Evolutionary conservation across 1,140 invertebrate species (phyloP), one percentile per base, ranked within the genome.

Genomic region (Lucilia cuprina): DNA sequence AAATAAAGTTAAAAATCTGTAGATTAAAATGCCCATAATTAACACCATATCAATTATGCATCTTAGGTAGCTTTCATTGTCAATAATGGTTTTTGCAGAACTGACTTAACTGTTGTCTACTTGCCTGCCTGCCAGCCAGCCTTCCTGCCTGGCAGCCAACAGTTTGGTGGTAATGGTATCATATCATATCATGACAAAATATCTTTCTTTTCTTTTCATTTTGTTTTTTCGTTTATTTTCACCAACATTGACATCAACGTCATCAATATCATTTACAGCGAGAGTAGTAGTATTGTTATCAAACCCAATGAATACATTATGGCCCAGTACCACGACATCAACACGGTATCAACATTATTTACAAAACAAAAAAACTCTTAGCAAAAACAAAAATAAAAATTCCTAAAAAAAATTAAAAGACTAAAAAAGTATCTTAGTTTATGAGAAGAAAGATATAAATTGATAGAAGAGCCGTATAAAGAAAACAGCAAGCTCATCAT

Each of bases 61-160:
- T 70, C 65, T 70, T 70, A 21, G 65, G 65, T 21, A 70, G 65
- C 65, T 70, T 70, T 70, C 65, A 25, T 70, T 21, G 65, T 70
- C 65, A 19, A 70, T 70, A 70, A 8, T 70, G 65, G 50, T n/a
- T 60, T 60, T 60, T 60, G 13, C 50, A 0, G 50, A 41, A 41
- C 25, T 30, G 25, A 30, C 25, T 30, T 60, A 13, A 60, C 10
- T 17, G 13, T 14, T n/a, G n/a, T n/a, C n/a, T n/a, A n/a, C n/a
- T n/a, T n/a, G n/a, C n/a, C n/a, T n/a, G n/a, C n/a, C 50, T 60
- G 50, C 13, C 12, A 10, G 8, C 13, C 50, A 10, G 50, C 41
- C 41, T 41, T 2, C 5, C 41, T 8, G 5, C 41, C 10, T 8
- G 10, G 7, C 41, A 60, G 50, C 50, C 12, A 60, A 12, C 17